Base-by-base conservation (phyloP, 2,797 vertebrate species). In the Dromococcyx pavoninus region DNA sequence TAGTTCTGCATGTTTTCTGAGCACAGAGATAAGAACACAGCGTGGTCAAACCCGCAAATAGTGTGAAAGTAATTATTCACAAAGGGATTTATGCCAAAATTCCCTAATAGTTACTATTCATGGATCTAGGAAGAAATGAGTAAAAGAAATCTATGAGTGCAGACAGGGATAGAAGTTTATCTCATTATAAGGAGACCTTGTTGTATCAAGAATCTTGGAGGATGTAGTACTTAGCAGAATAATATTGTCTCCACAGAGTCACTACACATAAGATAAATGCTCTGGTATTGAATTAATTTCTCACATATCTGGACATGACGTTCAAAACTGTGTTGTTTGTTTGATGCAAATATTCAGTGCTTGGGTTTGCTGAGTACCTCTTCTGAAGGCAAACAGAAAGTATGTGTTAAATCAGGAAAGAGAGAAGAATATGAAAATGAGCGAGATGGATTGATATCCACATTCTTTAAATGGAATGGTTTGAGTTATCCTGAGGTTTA, bases 381-480 rank as follows among this genome's bases (percentile, higher is more conserved):
- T 80, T 85, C 37, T 39, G 65, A 86, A 71, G 6, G 9, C 17
- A 50, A 56, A 33, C 25, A 57, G 33, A 48, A 72, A 17, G 5
- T 17, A 22, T 7, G 4, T 24, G 5, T 67, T 80, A 60, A 77
- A 62, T 64, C 54, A 65, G 54, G 48, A 48, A 69, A 76, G n/a
- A 62, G 28, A 88, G 71, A 91, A 93, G 48, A 95, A 75, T 75
- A 77, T 37, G 54, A 79, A 95, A 91, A 91, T 58, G 30, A 82
- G 23, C 43, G 89, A 72, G 35, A 73, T 23, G 27, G 43, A 70
- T 60, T 54, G 41, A 76, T 86, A 93, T 23, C 51, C 46, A 11
- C 13, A 37, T 69, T 62, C 32, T 86, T 84, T 21, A 83, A 88
- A 41, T 44, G 23, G 74, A 80, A 73, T 61, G 65, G 37, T 60